These are phyloP conservation scores for Scomberomorus guttatus DNA, from an alignment of 2,797 vertebrate genomes.

Conservation along the genomic window DNA sequence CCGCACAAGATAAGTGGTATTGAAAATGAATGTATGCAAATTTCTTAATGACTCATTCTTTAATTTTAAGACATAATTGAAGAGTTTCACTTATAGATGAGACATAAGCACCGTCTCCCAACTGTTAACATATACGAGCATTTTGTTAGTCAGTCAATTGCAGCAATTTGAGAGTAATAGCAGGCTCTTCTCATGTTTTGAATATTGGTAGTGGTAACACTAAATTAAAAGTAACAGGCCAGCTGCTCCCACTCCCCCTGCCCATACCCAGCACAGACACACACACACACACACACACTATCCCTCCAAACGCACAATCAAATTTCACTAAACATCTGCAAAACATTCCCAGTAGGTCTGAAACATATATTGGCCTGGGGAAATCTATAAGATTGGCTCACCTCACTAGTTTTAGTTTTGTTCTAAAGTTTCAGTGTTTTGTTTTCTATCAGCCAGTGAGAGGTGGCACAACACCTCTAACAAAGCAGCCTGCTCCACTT, in stretches of 20 bases:
- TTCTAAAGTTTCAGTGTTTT: constrained; percentile 53
- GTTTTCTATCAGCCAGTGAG: constrained; percentile 52
- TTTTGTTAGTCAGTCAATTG: neutral
- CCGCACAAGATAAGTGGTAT: neutral
- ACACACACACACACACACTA: constrained; percentile 23
- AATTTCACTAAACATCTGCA: constrained; percentile 62
- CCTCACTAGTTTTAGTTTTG: constrained; percentile 53
- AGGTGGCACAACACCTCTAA: constrained; percentile 54
- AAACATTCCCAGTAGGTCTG: constrained; percentile 58
- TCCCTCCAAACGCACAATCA: constrained; percentile 45
- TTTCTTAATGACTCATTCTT: neutral
- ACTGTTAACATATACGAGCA: neutral
- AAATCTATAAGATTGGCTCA: constrained; percentile 60
- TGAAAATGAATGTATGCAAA: neutral
- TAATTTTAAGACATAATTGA: neutral
- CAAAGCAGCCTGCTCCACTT: constrained; percentile 64
- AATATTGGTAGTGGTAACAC: constrained; percentile 6
- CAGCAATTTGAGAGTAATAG: neutral
- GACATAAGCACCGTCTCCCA: neutral
- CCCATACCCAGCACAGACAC: constrained; percentile 3
- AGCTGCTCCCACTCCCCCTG: neutral
- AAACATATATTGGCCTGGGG: constrained; percentile 57
- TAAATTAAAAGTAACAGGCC: constrained; percentile 33
- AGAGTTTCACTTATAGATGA: neutral
- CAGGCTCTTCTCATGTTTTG: neutral